Evolutionary conservation across 2,113 vertebrate genomes (phyloP).

Genomic region (Cheilinus undulatus): DNA sequence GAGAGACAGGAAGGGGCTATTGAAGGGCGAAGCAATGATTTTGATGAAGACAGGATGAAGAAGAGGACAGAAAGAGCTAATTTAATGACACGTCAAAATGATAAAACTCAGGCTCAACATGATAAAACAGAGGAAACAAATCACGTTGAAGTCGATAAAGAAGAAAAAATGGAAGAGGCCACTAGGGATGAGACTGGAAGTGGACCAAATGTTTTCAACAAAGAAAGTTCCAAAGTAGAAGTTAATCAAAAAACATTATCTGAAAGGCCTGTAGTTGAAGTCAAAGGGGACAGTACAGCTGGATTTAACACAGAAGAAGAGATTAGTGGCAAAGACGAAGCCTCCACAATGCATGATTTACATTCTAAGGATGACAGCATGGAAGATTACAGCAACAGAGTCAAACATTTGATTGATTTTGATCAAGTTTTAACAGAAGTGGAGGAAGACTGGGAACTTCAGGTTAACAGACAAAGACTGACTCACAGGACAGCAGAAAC

Average conservation of each 20-base stretch:
- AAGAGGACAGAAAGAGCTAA: slow-evolving; percentile 1
- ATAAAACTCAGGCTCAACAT: slow-evolving; percentile 9
- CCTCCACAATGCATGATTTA: neutral
- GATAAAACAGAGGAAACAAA: neutral
- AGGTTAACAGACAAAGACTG: neutral
- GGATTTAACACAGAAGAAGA: neutral
- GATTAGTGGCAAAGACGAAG: neutral
- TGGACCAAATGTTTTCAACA: neutral
- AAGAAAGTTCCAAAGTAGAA: neutral
- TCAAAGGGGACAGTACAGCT: neutral
- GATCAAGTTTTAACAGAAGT: neutral
- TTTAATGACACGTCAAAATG: neutral
- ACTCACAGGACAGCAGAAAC: neutral
- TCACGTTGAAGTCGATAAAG: slow-evolving; percentile 3
- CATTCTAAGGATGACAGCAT: neutral
- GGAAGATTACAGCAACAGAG: neutral
- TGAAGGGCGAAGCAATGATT: neutral
- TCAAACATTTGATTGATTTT: neutral
- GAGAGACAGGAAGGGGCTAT: slow-evolving; percentile 3
- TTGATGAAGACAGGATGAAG: slow-evolving; percentile 5
- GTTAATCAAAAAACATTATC: neutral
- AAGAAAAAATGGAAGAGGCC: neutral
- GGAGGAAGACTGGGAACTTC: neutral
- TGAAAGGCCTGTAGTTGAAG: neutral
- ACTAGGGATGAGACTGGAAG: neutral